Conservation (phyloP, 2,113 vertebrate genomes). For the Antechinus stuartii region DNA sequence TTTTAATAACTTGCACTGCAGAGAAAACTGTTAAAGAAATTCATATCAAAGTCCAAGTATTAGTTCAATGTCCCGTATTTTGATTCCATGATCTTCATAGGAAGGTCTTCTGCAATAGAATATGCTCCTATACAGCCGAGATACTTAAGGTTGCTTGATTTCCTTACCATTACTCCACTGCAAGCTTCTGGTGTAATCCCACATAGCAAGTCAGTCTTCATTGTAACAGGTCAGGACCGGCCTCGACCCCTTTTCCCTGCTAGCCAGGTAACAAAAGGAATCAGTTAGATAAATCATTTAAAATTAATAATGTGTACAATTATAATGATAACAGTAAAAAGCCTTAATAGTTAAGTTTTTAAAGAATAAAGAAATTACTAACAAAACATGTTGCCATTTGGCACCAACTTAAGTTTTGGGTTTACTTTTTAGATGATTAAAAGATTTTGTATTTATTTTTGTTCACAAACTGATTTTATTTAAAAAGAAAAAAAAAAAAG, state of each 20-base stretch:
- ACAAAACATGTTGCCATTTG: constrained; percentile 79
- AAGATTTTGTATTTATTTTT: constrained; percentile 61
- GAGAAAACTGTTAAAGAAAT: constrained; percentile 93
- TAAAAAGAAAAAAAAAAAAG: constrained; percentile 43
- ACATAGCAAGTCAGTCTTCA: constrained; percentile 99
- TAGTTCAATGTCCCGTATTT: constrained; percentile 91
- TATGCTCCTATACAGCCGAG: constrained; percentile 96
- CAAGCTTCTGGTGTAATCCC: constrained; percentile 98
- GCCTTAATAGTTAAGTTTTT: constrained; percentile 70
- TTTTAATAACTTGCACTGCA: constrained; percentile 92
- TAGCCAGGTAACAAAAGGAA: constrained; percentile 99
- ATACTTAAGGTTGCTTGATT: constrained; percentile 92
- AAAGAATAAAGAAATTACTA: constrained; percentile 78
- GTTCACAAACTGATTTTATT: constrained; percentile 87
- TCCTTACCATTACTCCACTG: constrained; percentile 96
- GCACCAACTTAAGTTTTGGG: constrained; percentile 74
- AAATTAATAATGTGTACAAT: constrained; percentile 85
- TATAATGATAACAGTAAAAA: constrained; percentile 85
- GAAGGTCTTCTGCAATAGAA: constrained; percentile 92
- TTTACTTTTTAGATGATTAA: constrained; percentile 44
- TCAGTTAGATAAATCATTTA: constrained; percentile 94
- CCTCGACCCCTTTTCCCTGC: constrained; percentile 97
- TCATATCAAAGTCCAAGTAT: constrained; percentile 92
- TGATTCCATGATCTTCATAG: constrained; percentile 91
- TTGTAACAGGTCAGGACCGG: constrained; percentile 95